Conservation (phyloP, 2,113 vertebrate genomes). For the Rhineura floridana region DNA sequence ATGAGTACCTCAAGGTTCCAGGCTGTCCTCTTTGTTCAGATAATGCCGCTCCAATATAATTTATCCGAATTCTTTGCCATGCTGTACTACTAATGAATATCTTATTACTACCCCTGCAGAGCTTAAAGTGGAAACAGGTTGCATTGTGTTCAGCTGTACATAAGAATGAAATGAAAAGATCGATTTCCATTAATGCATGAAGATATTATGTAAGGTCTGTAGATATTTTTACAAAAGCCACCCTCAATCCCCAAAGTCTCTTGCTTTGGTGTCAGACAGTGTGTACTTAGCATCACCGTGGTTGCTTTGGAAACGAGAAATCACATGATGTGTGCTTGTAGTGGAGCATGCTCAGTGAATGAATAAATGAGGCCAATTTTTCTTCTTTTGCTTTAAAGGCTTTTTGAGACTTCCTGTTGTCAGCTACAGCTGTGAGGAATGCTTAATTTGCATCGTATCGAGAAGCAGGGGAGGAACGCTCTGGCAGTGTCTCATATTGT, state of each 20-base stretch:
- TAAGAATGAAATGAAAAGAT: background rate
- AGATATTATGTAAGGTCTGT: conserved; percentile 1
- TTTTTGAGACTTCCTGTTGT: conserved; percentile 74
- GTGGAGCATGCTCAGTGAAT: conserved; percentile 75
- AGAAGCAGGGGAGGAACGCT: conserved; percentile 49
- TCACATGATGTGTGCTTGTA: conserved; percentile 59
- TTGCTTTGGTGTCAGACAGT: conserved; percentile 10
- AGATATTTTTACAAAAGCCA: conserved; percentile 28
- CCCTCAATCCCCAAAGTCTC: background rate
- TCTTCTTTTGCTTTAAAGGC: conserved; percentile 72
- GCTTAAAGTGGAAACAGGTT: background rate
- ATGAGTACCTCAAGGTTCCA: background rate
- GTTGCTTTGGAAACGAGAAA: conserved; percentile 73
- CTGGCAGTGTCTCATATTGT: conserved; percentile 47
- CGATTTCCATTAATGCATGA: background rate
- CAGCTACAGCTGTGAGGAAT: conserved; percentile 71
- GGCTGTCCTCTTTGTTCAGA: background rate
- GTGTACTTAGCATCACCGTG: conserved; percentile 53
- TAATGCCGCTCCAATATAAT: background rate
- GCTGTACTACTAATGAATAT: background rate
- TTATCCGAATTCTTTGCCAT: background rate
- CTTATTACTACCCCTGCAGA: background rate
- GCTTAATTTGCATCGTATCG: conserved; percentile 67
- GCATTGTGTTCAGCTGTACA: background rate
- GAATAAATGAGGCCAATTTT: conserved; percentile 75